Evolutionary conservation across 2,113 vertebrate species (phyloP).

Genomic region (Puffinus mauretanicus): DNA sequence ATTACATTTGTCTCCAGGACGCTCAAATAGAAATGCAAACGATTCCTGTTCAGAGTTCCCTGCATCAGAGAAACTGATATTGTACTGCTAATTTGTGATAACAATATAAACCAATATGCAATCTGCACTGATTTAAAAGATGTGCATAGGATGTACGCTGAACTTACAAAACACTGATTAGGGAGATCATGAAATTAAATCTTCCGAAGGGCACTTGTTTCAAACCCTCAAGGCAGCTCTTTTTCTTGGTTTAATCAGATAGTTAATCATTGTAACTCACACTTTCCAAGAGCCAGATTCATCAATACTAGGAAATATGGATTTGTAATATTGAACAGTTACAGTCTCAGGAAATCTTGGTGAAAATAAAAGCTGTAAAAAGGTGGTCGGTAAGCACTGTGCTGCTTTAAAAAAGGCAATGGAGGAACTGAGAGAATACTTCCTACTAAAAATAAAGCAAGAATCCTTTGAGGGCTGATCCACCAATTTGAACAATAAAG

Average conservation of each 20-base stretch:
- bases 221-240: not conserved
- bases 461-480: not conserved
- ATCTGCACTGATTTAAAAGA: slow-evolving; percentile 18
- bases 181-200: slow-evolving; percentile 28
- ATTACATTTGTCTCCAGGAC: slow-evolving; percentile 66
- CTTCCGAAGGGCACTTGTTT: not conserved
- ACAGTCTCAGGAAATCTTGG: not conserved
- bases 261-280: not conserved
- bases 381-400: not conserved
- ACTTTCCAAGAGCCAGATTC: not conserved
- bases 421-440: not conserved
- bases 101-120: not conserved
- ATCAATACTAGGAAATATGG: not conserved
- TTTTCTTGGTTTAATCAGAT: slow-evolving; percentile 40
- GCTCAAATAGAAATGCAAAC: slow-evolving; percentile 69
- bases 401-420: not conserved
- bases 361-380: not conserved
- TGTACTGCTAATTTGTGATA: slow-evolving; percentile 41
- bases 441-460: not conserved
- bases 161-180: slow-evolving; percentile 19
- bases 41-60: slow-evolving; percentile 57
- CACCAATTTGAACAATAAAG: not conserved
- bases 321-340: not conserved
- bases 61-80: slow-evolving; percentile 44
- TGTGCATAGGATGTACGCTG: not conserved